These are phyloP conservation scores for Aurelia coerulea DNA, from an alignment of 30 jellyfish, hydroid and myxozoan species.

Conservation along the genomic window DNA sequence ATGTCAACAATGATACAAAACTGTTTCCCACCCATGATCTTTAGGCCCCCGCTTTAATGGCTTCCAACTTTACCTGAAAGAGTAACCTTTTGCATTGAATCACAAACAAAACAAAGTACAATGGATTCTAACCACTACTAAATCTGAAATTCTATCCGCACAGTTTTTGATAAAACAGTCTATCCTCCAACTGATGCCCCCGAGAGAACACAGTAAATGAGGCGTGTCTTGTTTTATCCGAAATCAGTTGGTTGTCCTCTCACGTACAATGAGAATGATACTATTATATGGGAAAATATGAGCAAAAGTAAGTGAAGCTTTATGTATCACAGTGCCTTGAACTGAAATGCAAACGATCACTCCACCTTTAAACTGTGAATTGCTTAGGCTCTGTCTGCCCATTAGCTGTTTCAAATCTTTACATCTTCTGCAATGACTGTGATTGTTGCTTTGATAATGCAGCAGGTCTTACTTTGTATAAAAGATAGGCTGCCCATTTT, in stretches of 20 bases:
- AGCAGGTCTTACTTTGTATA: too few species aligned
- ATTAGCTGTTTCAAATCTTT: too few species aligned
- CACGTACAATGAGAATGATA: conserved; percentile 20
- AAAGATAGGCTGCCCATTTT: too few species aligned
- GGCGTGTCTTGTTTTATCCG: conserved; percentile 53
- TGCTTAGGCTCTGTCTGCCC: too few species aligned
- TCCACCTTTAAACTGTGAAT: neutral
- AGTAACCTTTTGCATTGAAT: too few species aligned
- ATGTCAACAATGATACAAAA: too few species aligned
- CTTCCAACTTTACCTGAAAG: too few species aligned
- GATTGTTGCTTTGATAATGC: too few species aligned
- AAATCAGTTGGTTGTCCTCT: conserved; percentile 7
- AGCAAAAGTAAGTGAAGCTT: neutral
- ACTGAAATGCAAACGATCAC: conserved; percentile 2
- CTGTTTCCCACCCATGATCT: too few species aligned
- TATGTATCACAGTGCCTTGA: neutral
- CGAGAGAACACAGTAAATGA: conserved; percentile 6
- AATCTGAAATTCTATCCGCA: neutral
- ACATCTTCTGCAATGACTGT: too few species aligned
- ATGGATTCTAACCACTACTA: neutral
- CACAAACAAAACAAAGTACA: neutral
- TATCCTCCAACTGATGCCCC: conserved; percentile 5
- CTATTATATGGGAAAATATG: conserved; percentile 3
- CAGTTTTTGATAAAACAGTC: conserved; percentile 2
- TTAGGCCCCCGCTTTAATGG: too few species aligned